Evolutionary conservation across 2,113 vertebrate species (phyloP).

Genomic region (Cebus imitator): DNA sequence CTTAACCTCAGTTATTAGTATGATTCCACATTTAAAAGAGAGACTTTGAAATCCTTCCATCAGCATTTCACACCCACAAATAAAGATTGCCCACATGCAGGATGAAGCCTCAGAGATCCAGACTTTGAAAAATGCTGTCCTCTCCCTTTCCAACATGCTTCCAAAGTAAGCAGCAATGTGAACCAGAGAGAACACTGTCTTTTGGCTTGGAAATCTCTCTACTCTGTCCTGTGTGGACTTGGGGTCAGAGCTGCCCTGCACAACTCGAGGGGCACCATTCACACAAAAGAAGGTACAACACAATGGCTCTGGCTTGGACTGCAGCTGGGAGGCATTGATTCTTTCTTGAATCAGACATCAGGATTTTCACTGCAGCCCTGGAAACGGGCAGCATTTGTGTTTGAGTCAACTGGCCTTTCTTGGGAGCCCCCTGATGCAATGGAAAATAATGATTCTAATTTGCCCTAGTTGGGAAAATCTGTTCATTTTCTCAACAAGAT

Average conservation of each 20-base stretch:
- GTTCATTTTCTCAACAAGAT: neutral
- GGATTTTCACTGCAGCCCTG: neutral
- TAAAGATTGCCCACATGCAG: rapidly evolving
- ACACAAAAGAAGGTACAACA: neutral
- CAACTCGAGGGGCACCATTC: rapidly evolving
- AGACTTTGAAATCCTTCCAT: neutral
- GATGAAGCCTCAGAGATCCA: neutral
- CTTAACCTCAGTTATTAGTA: too few species aligned
- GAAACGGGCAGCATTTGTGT: neutral
- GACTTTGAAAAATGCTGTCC: neutral
- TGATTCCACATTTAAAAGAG: neutral
- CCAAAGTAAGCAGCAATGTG: neutral
- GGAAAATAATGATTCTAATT: neutral
- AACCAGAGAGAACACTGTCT: neutral
- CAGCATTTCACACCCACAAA: neutral
- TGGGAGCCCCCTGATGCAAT: neutral
- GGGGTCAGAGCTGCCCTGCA: neutral
- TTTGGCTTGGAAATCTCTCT: neutral
- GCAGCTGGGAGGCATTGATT: neutral
- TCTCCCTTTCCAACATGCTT: neutral
- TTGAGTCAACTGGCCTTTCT: neutral
- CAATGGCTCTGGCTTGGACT: neutral
- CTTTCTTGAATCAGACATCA: neutral
- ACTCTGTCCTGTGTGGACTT: neutral
- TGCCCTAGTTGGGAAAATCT: neutral